Evolutionary conservation across 2,113 vertebrate species (phyloP), one percentile per base, ranked within the genome.

Genomic region (Taxidea taxus): DNA sequence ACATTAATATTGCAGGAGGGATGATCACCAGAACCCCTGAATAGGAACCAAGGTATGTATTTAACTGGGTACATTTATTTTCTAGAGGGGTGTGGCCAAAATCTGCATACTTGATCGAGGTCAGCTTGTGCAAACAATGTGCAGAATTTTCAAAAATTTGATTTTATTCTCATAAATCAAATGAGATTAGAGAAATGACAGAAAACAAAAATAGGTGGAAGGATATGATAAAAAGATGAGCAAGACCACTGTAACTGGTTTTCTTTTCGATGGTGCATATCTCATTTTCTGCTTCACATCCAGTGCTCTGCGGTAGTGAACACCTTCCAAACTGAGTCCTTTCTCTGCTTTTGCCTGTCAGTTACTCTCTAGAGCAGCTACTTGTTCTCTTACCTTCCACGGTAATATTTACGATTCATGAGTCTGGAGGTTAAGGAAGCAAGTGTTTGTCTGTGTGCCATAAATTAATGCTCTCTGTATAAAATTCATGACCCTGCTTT

Each of bases 401-500:
- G 31, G 54, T 94, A 92, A 95, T 93, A 49, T 93, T 98, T 98
- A 95, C 2, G 3, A 94, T 94, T 96, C 37, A 21, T 31, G 25
- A 91, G 92, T 97, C 90, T 90, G 87, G 96, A 98, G 91, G 94
- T 95, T 98, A 96, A 98, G 87, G 51, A 97, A 97, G 90, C 49
- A 68, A 87, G 92, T 94, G 6, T 34, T 98, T 97, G 23, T 92
- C 95, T 94, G 27, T n/a, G 21, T 66, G 27, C 23, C 54, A 29
- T 97, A 96, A 99, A 98, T 98, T 96, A 98, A 96, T 95, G 68
- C 39, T 97, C 86, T 97, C 49, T 84, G 20, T 86, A 64, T 80
- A 90, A 70, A 98, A 97, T 89, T 96, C 83, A 83, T 96, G 34
- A 91, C 66, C 81, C 7, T 14, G 27, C 23, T 97, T 97, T 98